phyloP scores from a whole-genome alignment of 2,113 vertebrate genomes.

The Planiliza haematocheilus region DNA sequence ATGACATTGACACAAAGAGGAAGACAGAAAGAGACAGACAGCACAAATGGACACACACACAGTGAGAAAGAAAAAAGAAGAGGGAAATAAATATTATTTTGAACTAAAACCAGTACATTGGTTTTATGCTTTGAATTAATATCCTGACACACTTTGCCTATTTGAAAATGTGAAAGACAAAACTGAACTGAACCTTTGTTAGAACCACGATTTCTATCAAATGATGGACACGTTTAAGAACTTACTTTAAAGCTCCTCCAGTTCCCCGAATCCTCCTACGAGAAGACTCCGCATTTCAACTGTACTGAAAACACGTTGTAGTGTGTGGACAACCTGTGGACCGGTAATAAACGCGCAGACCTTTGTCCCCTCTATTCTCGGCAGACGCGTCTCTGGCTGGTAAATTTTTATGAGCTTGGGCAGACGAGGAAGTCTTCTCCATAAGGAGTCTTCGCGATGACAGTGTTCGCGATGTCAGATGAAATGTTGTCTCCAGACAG shows the following conservation, averaged over 20 bases:
- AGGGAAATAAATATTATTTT: background rate
- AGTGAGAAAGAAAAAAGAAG: background rate
- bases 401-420: slow-evolving; percentile 1
- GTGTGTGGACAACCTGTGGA: slow-evolving; percentile 44
- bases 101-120: background rate
- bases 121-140: background rate
- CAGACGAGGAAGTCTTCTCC: slow-evolving; percentile 40
- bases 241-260: slow-evolving; percentile 72
- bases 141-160: too few species aligned
- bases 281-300: slow-evolving; percentile 35
- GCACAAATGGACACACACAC: slow-evolving; percentile 1
- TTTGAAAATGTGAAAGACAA: background rate
- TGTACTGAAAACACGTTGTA: slow-evolving; percentile 39
- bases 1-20: slow-evolving; percentile 14
- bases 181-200: background rate
- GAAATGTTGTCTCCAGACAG: slow-evolving; percentile 27
- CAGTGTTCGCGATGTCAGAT: slow-evolving; percentile 44
- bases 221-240: slow-evolving; percentile 12
- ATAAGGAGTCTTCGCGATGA: background rate
- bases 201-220: slow-evolving; percentile 4
- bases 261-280: slow-evolving; percentile 32
- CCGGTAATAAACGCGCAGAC: slow-evolving; percentile 11
- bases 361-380: slow-evolving; percentile 26
- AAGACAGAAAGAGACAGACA: slow-evolving; percentile 6
- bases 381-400: slow-evolving; percentile 31